Conservation (phyloP, 2,113 vertebrate genomes). For the Eulemur rufifrons region DNA sequence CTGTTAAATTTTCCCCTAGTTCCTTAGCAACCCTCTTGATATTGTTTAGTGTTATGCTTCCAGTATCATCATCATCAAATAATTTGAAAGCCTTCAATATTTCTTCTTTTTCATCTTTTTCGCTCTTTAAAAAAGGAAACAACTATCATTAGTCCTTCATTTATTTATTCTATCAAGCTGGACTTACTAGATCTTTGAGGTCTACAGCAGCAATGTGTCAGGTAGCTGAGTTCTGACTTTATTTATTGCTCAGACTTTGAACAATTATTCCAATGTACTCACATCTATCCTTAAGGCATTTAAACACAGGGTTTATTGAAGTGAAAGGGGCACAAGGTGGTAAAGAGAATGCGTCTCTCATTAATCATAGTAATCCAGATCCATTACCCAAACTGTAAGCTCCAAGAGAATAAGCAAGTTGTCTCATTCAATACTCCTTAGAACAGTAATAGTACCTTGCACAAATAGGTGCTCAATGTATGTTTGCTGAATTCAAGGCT, state of each 20-base stretch:
- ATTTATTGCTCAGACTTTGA: background rate
- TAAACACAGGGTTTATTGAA: background rate
- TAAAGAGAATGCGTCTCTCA: background rate
- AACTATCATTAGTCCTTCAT: background rate
- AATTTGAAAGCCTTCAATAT: slow-evolving; percentile 95
- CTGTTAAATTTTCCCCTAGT: slow-evolving; percentile 94
- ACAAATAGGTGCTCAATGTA: background rate
- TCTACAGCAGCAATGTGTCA: background rate
- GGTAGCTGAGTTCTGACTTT: background rate
- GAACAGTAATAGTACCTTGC: background rate
- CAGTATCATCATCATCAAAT: slow-evolving; percentile 95
- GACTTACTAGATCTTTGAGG: background rate
- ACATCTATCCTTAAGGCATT: background rate
- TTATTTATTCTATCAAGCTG: background rate
- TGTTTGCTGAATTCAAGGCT: background rate
- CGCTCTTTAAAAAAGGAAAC: slow-evolving; percentile 83
- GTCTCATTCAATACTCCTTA: background rate
- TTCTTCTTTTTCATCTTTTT: slow-evolving; percentile 96
- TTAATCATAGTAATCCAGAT: background rate
- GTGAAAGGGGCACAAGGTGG: background rate
- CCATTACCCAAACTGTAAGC: background rate
- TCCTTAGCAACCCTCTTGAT: slow-evolving; percentile 95
- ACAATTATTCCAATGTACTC: background rate
- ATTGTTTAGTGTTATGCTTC: slow-evolving; percentile 95
- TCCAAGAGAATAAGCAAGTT: background rate